Percentiles rank a stretch among this genome's conserved stretches.
phyloP scores from a whole-genome alignment of 1,140 invertebrate species.

The Anastatus disparis region DNA sequence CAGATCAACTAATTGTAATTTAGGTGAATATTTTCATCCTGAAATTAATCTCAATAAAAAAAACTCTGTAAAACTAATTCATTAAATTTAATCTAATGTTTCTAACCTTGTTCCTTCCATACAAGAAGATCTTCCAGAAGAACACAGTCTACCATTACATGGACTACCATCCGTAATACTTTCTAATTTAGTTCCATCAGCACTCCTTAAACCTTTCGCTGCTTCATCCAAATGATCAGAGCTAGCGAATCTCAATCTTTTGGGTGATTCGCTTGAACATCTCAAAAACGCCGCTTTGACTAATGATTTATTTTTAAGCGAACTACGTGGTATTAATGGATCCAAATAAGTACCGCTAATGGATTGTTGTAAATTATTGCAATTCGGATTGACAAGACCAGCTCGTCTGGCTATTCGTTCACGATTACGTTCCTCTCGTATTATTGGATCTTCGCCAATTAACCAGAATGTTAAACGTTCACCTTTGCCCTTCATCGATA shows the following conservation, averaged over 20 bases:
- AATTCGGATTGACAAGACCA: too few relatives aligned
- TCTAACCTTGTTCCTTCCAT: conserved; percentile 55
- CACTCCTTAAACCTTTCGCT: conserved; percentile 5
- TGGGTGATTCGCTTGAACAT: conserved; percentile 84
- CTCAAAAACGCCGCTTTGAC: conserved; percentile 64
- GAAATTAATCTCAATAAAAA: too few relatives aligned
- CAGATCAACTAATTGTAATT: background rate
- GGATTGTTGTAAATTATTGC: too few relatives aligned
- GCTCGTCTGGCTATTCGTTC: conserved; percentile 66
- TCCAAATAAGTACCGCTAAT: conserved; percentile 30
- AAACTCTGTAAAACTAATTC: too few relatives aligned
- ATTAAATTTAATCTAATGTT: too few relatives aligned
- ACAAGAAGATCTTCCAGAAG: conserved; percentile 52
- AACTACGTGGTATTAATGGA: conserved; percentile 70
- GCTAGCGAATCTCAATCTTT: conserved; percentile 80
- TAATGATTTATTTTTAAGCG: conserved; percentile 70
- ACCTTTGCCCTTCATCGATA: conserved; percentile 89
- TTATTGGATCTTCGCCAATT: conserved; percentile 76
- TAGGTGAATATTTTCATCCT: too few relatives aligned
- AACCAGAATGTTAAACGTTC: conserved; percentile 90
- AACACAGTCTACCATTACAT: conserved; percentile 45
- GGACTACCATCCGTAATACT: conserved; percentile 67
- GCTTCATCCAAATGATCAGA: conserved; percentile 71
- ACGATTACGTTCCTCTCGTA: conserved; percentile 66
- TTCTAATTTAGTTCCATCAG: conserved; percentile 55